Evolutionary conservation across 2,113 vertebrate genomes (phyloP).

Genomic region (Pimephales promelas): DNA sequence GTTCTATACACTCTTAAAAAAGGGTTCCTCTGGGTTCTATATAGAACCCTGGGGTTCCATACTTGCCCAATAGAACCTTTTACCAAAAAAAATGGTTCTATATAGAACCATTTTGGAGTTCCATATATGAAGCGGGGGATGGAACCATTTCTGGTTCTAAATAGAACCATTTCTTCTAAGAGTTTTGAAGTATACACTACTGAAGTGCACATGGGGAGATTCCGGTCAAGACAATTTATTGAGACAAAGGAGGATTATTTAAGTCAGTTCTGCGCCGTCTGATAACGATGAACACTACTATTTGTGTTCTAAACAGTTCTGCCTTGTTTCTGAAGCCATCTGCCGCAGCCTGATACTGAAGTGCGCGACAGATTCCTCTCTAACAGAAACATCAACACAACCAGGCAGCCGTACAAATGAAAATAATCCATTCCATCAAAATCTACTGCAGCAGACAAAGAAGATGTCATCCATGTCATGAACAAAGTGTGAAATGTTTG

Average conservation of each 20-base stretch:
- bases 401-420: slow-evolving; percentile 39
- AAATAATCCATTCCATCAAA: slow-evolving; percentile 48
- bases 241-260: slow-evolving; percentile 26
- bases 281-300: slow-evolving; percentile 19
- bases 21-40: too few relatives aligned
- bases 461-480: slow-evolving; percentile 25
- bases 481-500: slow-evolving; percentile 37
- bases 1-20: too few relatives aligned
- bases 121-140: too few relatives aligned
- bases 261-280: slow-evolving; percentile 18
- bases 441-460: slow-evolving; percentile 27
- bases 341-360: slow-evolving; percentile 30
- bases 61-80: too few relatives aligned
- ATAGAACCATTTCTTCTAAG: too few relatives aligned
- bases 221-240: neutral
- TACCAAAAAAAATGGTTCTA: too few relatives aligned
- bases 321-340: slow-evolving; percentile 35
- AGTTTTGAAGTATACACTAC: neutral
- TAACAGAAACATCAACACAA: slow-evolving; percentile 48
- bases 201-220: neutral
- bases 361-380: slow-evolving; percentile 20
- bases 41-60: too few relatives aligned
- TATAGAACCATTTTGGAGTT: too few relatives aligned
- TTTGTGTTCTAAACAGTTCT: slow-evolving; percentile 23
- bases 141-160: too few relatives aligned